Evolutionary conservation across 2,888 invertebrate genomes (phyloP), one percentile per base, ranked within the genome.

Genomic region (Drosophila macrospina): DNA sequence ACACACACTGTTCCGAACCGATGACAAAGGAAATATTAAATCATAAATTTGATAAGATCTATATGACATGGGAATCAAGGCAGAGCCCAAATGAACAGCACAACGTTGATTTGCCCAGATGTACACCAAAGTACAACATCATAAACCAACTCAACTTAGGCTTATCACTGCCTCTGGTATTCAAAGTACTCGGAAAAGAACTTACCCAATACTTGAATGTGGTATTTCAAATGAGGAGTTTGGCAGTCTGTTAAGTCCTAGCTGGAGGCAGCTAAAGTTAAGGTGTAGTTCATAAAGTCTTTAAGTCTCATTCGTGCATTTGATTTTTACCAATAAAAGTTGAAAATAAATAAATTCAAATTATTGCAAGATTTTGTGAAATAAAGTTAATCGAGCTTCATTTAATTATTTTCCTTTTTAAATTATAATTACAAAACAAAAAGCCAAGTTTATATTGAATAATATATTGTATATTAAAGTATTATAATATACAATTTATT

Each of bases 1-100:
- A 34, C 26, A 8, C 24, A 34, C 15, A 34, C 36, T 37, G 36
- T 20, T 28, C 4, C 20, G 0, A 41, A 15, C 7, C 0, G 54
- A 52, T 52, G 59, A 37, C 20, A 39, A 51, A 32, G 59, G 54
- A 59, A 59, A 59, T 52, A n/a, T 30, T 32, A 59, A 41, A 51
- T 51, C 32, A 59, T 41, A 59, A 59, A 51, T 32, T 32, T 51
- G 54, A 59, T 59, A 54, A 32, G 52, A 54, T 13, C 20, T 41
- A 34, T 5, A 32, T 4, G 30, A 32, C 15, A 59, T 10, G 24
- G 20, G 30, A 10, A 7, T 20, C 20, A 20, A 32, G 6, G 5
- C 6, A 32, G 10, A 32, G 6, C 3, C 20, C 26, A 8, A 28
- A 10, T 41, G 41, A 13, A 7, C 5, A 51, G 20, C 32, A 5